These are phyloP conservation scores for Patella pellucida DNA, from an alignment of 2,888 invertebrate species.

Conservation along the genomic window DNA sequence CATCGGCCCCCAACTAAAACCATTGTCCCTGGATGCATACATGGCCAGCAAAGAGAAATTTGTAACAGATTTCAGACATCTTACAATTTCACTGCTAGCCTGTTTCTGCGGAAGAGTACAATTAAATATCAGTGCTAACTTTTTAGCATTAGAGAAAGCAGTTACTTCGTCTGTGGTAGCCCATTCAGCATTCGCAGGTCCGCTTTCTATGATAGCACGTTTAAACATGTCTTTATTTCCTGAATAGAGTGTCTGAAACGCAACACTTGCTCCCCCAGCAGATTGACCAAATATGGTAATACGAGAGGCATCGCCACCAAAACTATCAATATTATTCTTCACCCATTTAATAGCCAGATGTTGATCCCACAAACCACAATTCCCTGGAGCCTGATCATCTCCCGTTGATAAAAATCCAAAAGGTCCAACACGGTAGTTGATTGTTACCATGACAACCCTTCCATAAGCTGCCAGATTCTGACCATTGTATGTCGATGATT, in stretches of 20 bases:
- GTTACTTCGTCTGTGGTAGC: neutral
- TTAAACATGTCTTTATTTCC: constrained; percentile 48
- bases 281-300: constrained; percentile 55
- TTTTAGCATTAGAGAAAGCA: neutral
- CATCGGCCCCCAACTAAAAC: neutral
- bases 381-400: constrained; percentile 46
- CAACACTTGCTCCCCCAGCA: constrained; percentile 47
- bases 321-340: constrained; percentile 44
- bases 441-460: constrained; percentile 44
- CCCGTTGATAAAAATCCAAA: constrained; percentile 54
- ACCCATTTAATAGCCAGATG: constrained; percentile 51
- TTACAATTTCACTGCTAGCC: neutral
- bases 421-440: constrained; percentile 49
- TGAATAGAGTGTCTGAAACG: constrained; percentile 43
- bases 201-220: constrained; percentile 48
- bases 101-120: neutral
- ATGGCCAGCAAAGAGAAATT: neutral
- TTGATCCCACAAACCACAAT: constrained; percentile 56
- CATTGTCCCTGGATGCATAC: neutral
- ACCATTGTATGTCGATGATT: constrained; percentile 43
- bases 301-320: constrained; percentile 42
- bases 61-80: neutral
- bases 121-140: neutral
- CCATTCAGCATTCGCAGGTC: constrained; percentile 32
- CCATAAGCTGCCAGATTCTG: constrained; percentile 38